A percentile compares a stretch with the other conserved stretches of the same genome.
Evolutionary conservation across 2,797 vertebrate species (phyloP).

Genomic region (Peromyscus nudipes): DNA sequence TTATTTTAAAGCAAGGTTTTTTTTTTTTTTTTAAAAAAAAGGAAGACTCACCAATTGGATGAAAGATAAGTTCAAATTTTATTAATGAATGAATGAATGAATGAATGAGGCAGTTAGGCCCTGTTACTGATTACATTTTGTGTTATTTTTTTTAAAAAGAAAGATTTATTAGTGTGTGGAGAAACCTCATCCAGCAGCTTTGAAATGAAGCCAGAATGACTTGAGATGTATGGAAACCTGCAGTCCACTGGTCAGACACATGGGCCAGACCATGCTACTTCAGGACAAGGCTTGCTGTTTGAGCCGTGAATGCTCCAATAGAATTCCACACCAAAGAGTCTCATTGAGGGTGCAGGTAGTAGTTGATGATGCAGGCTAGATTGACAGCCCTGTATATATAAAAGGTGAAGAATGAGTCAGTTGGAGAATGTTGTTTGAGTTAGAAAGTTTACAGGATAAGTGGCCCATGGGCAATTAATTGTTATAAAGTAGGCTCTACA

Average conservation of each 20-base stretch:
- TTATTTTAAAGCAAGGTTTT: slow-evolving; percentile 63
- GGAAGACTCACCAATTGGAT: slow-evolving; percentile 58
- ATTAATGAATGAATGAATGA: slow-evolving; percentile 54
- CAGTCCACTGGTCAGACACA: slow-evolving; percentile 72
- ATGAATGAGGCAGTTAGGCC: slow-evolving; percentile 49
- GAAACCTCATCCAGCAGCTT: slow-evolving; percentile 71
- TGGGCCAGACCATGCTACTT: slow-evolving; percentile 72
- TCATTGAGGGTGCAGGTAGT: slow-evolving; percentile 64
- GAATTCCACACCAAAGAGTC: slow-evolving; percentile 61
- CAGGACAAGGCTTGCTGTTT: slow-evolving; percentile 56
- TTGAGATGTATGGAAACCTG: slow-evolving; percentile 76
- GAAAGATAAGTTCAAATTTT: slow-evolving; percentile 51
- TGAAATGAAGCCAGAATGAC: slow-evolving; percentile 77
- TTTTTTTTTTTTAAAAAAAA: not conserved
- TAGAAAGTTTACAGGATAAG: slow-evolving; percentile 46
- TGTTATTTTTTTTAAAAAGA: slow-evolving; percentile 69
- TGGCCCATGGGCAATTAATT: slow-evolving; percentile 38
- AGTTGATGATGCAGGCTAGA: slow-evolving; percentile 53
- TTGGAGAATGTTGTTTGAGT: slow-evolving; percentile 69
- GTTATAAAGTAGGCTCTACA: slow-evolving; percentile 54
- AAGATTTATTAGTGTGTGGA: slow-evolving; percentile 63
- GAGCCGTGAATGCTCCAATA: slow-evolving; percentile 61
- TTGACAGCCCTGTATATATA: slow-evolving; percentile 69
- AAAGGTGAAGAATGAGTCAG: slow-evolving; percentile 62
- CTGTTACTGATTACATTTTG: slow-evolving; percentile 68